A percentile compares a stretch with the other conserved stretches of the same genome.
Evolutionary conservation across 64 coral and sea anemone genomes (phyloP).

Genomic region (Platygyra sinensis): DNA sequence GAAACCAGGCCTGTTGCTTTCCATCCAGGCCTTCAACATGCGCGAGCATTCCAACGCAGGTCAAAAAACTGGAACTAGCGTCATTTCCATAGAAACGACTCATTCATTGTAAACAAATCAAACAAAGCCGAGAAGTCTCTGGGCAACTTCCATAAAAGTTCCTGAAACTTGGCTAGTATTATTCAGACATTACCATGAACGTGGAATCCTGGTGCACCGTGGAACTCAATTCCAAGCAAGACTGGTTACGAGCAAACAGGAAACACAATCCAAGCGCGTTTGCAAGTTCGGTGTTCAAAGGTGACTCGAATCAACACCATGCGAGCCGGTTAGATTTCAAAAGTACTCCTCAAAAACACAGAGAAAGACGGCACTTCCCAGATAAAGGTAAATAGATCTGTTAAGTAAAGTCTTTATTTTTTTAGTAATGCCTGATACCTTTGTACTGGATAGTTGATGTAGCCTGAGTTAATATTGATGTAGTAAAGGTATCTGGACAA

Average conservation of each 20-base stretch:
- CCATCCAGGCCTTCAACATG: neutral
- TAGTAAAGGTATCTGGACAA: too few species aligned
- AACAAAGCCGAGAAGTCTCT: too few species aligned
- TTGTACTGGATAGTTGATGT: too few species aligned
- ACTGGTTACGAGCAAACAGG: slow-evolving; percentile 86
- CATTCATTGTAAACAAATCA: too few species aligned
- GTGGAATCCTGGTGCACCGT: slow-evolving; percentile 94
- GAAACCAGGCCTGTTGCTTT: neutral
- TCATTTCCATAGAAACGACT: slow-evolving; percentile 13
- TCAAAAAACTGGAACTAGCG: neutral
- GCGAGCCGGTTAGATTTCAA: slow-evolving; percentile 76
- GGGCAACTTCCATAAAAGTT: too few species aligned
- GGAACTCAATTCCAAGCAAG: slow-evolving; percentile 90
- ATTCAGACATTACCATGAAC: slow-evolving; percentile 64
- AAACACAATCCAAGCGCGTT: slow-evolving; percentile 85
- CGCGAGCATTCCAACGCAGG: neutral
- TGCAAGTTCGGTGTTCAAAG: slow-evolving; percentile 87
- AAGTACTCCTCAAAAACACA: slow-evolving; percentile 66
- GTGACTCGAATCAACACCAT: slow-evolving; percentile 74
- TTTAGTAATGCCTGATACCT: neutral
- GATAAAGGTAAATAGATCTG: slow-evolving; percentile 70
- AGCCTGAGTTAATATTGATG: too few species aligned
- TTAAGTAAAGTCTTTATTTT: neutral
- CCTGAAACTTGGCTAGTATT: neutral
- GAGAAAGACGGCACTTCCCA: slow-evolving; percentile 84